These are phyloP conservation scores for Orthosia incerta DNA, from an alignment of 2,888 invertebrate genomes.

Conservation along the genomic window DNA sequence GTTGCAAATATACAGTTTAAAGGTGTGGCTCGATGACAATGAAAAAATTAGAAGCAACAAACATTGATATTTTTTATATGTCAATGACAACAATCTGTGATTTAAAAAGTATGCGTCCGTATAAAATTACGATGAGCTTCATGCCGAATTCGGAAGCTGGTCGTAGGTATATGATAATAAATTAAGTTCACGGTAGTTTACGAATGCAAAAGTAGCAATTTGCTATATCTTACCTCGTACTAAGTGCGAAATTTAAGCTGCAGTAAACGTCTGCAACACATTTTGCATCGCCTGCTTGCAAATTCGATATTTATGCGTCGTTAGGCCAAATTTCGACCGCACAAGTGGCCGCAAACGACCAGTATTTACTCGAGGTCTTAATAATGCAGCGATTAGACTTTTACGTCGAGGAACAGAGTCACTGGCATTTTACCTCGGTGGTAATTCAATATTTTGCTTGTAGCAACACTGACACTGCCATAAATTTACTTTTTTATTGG, in stretches of 20 bases:
- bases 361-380: constrained; percentile 51
- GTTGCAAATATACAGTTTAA: constrained; percentile 31
- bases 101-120: not conserved
- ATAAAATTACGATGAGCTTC: not conserved
- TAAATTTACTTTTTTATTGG: constrained; percentile 44
- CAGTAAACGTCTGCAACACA: constrained; percentile 43
- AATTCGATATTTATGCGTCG: constrained; percentile 55
- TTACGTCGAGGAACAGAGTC: constrained; percentile 38
- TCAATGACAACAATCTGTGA: not conserved
- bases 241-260: constrained; percentile 34
- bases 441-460: constrained; percentile 51
- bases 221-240: constrained; percentile 8
- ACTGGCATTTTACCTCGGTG: constrained; percentile 15
- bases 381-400: constrained; percentile 54
- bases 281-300: constrained; percentile 54
- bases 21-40: constrained; percentile 39
- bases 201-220: constrained; percentile 27
- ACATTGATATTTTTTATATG: not conserved
- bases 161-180: constrained; percentile 12
- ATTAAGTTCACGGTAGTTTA: constrained; percentile 1
- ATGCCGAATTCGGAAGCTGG: constrained; percentile 8
- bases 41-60: constrained; percentile 23
- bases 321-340: constrained; percentile 59
- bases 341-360: constrained; percentile 55
- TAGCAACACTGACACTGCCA: constrained; percentile 3